Base-by-base conservation (phyloP, 2,797 vertebrate species). In the Alectoris magna region DNA sequence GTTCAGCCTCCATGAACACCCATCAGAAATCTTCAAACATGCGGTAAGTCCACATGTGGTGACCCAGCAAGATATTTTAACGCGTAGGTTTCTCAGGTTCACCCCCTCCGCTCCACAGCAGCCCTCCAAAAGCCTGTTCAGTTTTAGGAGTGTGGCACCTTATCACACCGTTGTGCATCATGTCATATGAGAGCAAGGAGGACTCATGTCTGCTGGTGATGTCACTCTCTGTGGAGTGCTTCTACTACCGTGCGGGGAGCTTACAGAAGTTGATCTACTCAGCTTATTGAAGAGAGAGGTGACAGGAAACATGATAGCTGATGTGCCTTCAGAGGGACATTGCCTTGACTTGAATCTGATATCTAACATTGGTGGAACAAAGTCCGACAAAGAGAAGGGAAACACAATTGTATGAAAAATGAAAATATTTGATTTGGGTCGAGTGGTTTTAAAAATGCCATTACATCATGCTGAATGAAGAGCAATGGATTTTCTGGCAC, bases 71-170 rank as follows among this genome's bases (percentile, higher is more conserved):
- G 31, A 12, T 56, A 72, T 81, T 81, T 87, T 70, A 84, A 88
- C 64, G 49, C 1, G 6, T 2, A n/a, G 9, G 2, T 87, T 90
- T 79, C 86, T 90, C 68, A 67, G n/a, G 24, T 59, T 88, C 46
- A 18, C 55, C 55, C 43, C 31, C 31, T 80, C 24, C 53, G 13
- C 29, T 63, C 63, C 0, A 0, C 56, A 84, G 88, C 74, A 90
- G 74, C 71, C 81, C 68, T 90, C 84, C 80, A 88, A 84, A 38
- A 93, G 7, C 74, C 59, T 78, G 43, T 15, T 91, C 56, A 36
- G n/a, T 84, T 75, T 76, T 16, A 8, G 14, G 39, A 69, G 21
- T 1, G 0, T 26, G 27, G 39, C 23, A 9, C 31, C 59, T 76
- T 64, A 87, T 78, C 77, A 44, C 48, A 44, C 31, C 0, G 0